A percentile compares a stretch with the other conserved stretches of the same genome.
Conservation (phyloP, 2,113 vertebrate genomes). For the Melospiza georgiana region DNA sequence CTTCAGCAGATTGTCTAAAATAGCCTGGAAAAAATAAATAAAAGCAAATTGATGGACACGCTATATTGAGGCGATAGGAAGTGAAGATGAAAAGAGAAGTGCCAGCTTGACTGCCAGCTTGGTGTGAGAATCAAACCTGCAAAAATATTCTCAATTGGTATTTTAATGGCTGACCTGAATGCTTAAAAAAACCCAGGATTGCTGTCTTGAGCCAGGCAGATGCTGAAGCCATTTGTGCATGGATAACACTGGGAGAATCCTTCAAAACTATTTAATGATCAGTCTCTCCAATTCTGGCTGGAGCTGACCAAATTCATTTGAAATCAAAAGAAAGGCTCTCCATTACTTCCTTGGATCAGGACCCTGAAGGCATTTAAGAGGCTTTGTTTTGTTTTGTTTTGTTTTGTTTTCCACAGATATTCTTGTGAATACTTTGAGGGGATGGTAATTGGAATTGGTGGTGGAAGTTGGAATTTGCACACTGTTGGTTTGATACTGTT, state of each 20-base stretch:
- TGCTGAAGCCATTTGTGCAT: background rate
- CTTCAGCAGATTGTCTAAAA: slow-evolving; percentile 49
- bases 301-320: background rate
- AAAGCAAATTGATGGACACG: background rate
- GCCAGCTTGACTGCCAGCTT: background rate
- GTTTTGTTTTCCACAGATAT: background rate
- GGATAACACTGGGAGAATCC: background rate
- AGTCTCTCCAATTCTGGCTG: background rate
- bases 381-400: background rate
- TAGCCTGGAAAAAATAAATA: slow-evolving; percentile 47
- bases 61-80: background rate
- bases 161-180: slow-evolving; percentile 37
- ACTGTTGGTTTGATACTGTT: background rate
- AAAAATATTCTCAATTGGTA: background rate
- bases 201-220: background rate
- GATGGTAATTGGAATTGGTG: background rate
- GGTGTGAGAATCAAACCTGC: slow-evolving; percentile 5
- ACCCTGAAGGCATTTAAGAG: background rate
- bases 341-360: background rate
- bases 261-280: background rate
- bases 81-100: slow-evolving; percentile 24
- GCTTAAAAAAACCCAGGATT: background rate
- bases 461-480: background rate
- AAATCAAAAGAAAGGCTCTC: background rate
- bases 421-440: background rate